Evolutionary conservation across 2,797 vertebrate genomes (phyloP), one percentile per base, ranked within the genome.

Genomic region (Ctenopoma multispine): DNA sequence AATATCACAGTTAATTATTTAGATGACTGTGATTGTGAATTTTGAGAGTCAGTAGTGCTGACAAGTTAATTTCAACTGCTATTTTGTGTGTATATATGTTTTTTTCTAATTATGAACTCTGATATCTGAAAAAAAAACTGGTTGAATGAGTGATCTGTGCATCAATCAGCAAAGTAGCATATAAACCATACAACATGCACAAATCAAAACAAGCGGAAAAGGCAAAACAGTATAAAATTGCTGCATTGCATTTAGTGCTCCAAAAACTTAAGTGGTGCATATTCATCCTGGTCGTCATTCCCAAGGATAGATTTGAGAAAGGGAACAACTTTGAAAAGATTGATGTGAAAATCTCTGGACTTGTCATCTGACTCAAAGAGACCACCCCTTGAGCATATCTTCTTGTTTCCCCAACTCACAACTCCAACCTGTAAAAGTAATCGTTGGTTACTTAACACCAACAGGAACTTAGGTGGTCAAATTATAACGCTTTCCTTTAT

Each of bases 261-360:
- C 54, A 92, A 66, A 82, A 93, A 93, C 1, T 7, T 0, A 49
- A 90, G 67, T 13, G 90, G 48, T 31, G 18, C 53, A 14, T 61
- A 92, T 0, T 75, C 78, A 17, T 63, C 1, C 70, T 79, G 72
- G 0, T 0, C 0, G 0, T 72, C 10, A 1, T 84, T 47, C 67
- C 76, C 84, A 10, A 93, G 84, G 53, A 89, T 7, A 0, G 2
- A 4, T 73, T 83, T 83, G 13, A 93, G 82, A 43, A 92, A 93
- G 36, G 72, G 66, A 4, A 79, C 2, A 38, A 92, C 79, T 79
- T 0, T 87, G 77, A 92, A 93, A 43, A 93, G 81, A 78, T 92
- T 92, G 0, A 90, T 59, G 34, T 92, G 91, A 67, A 93, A 93
- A 78, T 93, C 92, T 83, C 92, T 89, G 68, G 92, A 91, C 1